Base-by-base conservation (phyloP, 2,113 vertebrate species). In the Mormyrus lacerda region DNA sequence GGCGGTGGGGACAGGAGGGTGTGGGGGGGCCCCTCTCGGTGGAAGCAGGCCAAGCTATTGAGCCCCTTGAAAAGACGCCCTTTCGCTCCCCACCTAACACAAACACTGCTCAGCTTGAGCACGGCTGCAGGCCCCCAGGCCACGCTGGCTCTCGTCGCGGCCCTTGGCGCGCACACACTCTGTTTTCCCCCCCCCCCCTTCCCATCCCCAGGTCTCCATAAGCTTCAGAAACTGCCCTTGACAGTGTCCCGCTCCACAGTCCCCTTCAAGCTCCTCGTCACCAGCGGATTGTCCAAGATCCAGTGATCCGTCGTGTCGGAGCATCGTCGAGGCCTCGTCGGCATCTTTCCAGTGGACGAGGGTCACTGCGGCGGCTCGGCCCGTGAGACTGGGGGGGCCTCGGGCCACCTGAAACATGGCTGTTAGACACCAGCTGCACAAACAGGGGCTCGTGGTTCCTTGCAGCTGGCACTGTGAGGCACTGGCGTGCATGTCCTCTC, bases 171-270 rank as follows among this genome's bases (percentile, higher is more conserved):
- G 24, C 27, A 61, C 24, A 2, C 61, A 24, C 8, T 69, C 31
- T 9, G 2, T 8, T 42, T 17, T 3, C 11, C 11, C 24, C 61
- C 58, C 3, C 15, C 15, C 21, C 55, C 27, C 31, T 85, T 89
- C 8, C 51, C 5, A 84, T 89, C 8, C 53, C 15, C 93, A 98
- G 97, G 98, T 91, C 96, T 98, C 92, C 97, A 98, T 94, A 97
- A 95, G 92, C 96, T 98, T 92, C 97, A 98, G 94, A 97, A 95
- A 92, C 93, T 98, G 88, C 97, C 97, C 2, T 94, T 97, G 91
- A 96, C 97, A 0, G 94, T 97, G 93, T 96, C 96, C 0, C 95
- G 96, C 88, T 95, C 95, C 85, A 93, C 92, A 9, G 91, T 94
- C 50, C 93, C 93, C 15, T 91, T 95, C 92, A 96, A 96, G 89